Evolutionary conservation across 2,797 vertebrate species (phyloP), one percentile per base, ranked within the genome.

Genomic region (Acanthurus lineatus): DNA sequence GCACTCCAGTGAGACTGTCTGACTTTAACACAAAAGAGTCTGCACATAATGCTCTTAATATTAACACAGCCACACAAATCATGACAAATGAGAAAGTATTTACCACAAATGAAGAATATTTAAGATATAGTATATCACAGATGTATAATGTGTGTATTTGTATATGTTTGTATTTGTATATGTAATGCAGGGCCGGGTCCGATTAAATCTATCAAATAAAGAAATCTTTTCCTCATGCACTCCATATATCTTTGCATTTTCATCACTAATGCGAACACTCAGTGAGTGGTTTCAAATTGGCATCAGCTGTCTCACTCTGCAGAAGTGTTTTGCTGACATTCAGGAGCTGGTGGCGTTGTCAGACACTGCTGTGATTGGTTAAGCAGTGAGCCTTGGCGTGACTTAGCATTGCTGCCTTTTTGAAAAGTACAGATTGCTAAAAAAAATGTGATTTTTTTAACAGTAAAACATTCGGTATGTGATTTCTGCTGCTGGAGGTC

Each of bases 21-120:
- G 60, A 86, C 76, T 64, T 58, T 2, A 81, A 83, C 76, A 74
- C 28, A 72, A 69, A 42, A 64, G 60, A 6, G 32, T 72, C 63
- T 52, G 49, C 70, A 72, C 71, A 70, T 45, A 81, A 79, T 63
- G 53, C 64, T 74, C 65, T 65, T 79, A 81, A 69, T 75, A 69
- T 81, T 66, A 85, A 85, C 67, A 77, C 59, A 79, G 66, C 61
- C 86, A 77, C 77, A 71, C 73, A 79, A 74, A 82, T 76, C 20
- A 80, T 70, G 69, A 88, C 22, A 51, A 57, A 79, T 77, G 54
- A 54, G 44, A 57, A 85, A 64, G 59, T 60, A 51, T 81, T 72
- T 57, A 73, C 32, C 56, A 32, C 57, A 80, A 32, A 32, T 32
- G 28, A 32, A 32, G 28, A 32, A 32, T 32, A 32, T 32, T 4